Percentiles rank a stretch among this genome's conserved stretches.
Conservation (phyloP, 1,140 invertebrate species). For the Bombus waltoni region DNA sequence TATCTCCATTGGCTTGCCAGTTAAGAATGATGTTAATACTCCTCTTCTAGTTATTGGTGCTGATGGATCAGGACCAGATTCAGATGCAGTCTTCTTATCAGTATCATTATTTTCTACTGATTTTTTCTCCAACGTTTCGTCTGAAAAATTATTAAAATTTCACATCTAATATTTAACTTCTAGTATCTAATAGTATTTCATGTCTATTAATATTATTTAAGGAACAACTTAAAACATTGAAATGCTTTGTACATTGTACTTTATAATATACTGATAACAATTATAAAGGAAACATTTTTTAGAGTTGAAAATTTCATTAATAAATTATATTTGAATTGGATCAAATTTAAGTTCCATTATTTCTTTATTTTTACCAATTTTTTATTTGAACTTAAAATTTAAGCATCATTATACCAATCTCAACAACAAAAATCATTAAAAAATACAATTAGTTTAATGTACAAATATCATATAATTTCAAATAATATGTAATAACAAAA, state of each 20-base stretch:
- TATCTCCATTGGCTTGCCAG: slow-evolving; percentile 91
- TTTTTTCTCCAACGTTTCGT: slow-evolving; percentile 76
- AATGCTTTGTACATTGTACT: not conserved
- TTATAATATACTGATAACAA: no score
- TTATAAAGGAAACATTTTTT: no score
- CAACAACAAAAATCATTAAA: not conserved
- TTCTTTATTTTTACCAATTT: not conserved
- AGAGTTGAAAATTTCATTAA: not conserved
- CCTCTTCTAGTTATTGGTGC: slow-evolving; percentile 90
- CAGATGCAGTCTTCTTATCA: slow-evolving; percentile 75
- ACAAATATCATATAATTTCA: slow-evolving; percentile 9
- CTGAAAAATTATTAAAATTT: slow-evolving; percentile 56
- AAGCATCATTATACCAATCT: not conserved
- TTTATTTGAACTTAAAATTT: not conserved
- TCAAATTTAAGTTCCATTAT: not conserved
- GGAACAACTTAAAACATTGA: not conserved
- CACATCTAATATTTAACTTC: not conserved
- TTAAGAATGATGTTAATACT: slow-evolving; percentile 91
- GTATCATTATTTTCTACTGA: slow-evolving; percentile 77
- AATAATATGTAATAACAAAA: slow-evolving; percentile 28
- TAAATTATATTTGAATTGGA: not conserved
- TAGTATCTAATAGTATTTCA: not conserved
- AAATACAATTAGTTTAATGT: slow-evolving; percentile 12
- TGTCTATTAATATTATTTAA: not conserved
- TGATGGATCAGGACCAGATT: slow-evolving; percentile 87